Conservation (phyloP, 2,113 vertebrate species). For the Porphyrio hochstetteri region DNA sequence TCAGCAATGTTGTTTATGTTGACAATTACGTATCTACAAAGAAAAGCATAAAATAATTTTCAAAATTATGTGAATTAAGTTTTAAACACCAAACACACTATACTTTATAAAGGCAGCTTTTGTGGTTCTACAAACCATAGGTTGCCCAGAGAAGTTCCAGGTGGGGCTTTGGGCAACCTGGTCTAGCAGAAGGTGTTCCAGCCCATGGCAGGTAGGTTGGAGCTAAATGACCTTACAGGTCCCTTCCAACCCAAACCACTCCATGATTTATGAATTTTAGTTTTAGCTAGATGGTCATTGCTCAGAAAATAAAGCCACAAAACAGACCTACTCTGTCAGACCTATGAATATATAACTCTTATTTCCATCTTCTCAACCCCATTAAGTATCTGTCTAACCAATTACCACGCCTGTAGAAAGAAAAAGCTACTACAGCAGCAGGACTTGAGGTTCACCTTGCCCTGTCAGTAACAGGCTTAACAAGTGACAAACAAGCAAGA, state of each 20-base stretch:
- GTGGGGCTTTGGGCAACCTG: neutral
- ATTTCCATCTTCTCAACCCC: neutral
- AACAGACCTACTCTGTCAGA: neutral
- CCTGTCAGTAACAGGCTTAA: neutral
- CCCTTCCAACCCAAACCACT: neutral
- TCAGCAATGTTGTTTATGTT: neutral
- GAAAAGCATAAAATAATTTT: neutral
- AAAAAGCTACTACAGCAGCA: neutral
- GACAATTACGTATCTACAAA: neutral
- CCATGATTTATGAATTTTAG: neutral
- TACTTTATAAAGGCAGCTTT: neutral
- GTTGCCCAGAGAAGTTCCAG: neutral
- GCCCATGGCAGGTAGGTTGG: neutral
- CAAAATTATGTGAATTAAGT: neutral
- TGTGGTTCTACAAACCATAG: neutral
- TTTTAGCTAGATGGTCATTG: neutral
- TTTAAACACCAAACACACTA: neutral
- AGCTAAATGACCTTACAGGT: neutral
- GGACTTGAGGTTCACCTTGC: neutral
- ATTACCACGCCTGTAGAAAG: neutral
- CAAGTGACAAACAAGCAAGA: neutral
- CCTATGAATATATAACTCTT: neutral
- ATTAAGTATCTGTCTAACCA: neutral
- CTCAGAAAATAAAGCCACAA: neutral
- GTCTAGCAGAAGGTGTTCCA: neutral